Percentiles rank a stretch among this genome's conserved stretches.
These are phyloP conservation scores for Lepidurus packardi DNA, from an alignment of 1,140 invertebrate genomes.

Conservation along the genomic window DNA sequence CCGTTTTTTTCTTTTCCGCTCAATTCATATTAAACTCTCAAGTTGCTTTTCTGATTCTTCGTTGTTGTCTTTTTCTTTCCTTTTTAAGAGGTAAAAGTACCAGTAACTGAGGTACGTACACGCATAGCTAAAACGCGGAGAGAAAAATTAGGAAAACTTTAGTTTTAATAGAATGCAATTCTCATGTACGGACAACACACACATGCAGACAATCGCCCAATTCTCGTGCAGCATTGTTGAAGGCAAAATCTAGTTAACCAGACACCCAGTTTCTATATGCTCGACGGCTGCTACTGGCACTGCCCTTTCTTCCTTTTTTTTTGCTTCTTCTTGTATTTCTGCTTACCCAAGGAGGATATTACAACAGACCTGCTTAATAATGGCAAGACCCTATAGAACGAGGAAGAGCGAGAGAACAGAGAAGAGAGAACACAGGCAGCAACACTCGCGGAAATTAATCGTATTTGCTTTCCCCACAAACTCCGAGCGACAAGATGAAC, in stretches of 20 bases:
- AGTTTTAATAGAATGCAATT: too few relatives aligned
- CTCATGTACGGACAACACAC: too few relatives aligned
- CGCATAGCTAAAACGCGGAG: too few relatives aligned
- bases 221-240: too few relatives aligned
- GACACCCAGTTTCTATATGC: too few relatives aligned
- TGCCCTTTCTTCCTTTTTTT: background rate
- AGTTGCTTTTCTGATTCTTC: background rate
- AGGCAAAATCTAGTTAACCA: too few relatives aligned
- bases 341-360: background rate
- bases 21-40: background rate
- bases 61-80: background rate
- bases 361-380: background rate
- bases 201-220: too few relatives aligned
- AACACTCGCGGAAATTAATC: conserved; percentile 3
- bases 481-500: background rate
- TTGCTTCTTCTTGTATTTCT: background rate
- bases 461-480: conserved; percentile 8
- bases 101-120: too few relatives aligned
- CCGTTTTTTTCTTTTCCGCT: background rate
- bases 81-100: too few relatives aligned
- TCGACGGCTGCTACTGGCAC: background rate
- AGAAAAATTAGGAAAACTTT: too few relatives aligned
- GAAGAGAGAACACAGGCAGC: background rate
- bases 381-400: background rate
- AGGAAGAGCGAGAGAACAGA: background rate